A percentile compares a stretch with the other conserved stretches of the same genome.
These are phyloP conservation scores for Andrena cerasifolii DNA, from an alignment of 1,140 invertebrate species.

Conservation along the genomic window DNA sequence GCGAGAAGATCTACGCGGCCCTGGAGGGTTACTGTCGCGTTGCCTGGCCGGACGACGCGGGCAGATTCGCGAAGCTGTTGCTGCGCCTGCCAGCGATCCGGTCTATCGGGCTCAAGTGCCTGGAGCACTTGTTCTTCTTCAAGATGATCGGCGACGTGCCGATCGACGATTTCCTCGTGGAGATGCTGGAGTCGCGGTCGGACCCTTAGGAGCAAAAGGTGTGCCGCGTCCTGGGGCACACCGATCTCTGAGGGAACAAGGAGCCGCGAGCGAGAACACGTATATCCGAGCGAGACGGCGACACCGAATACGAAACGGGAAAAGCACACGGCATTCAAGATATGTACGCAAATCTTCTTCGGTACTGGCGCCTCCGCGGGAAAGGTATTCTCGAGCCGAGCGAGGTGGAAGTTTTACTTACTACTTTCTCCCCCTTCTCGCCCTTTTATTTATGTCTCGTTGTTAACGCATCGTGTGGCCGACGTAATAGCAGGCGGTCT, in stretches of 20 bases:
- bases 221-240: slow-evolving; percentile 76
- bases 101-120: slow-evolving; percentile 97
- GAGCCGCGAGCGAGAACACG: too few relatives aligned
- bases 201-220: slow-evolving; percentile 80
- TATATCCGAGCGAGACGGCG: background rate
- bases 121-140: slow-evolving; percentile 98
- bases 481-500: slow-evolving; percentile 34
- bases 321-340: slow-evolving; percentile 35
- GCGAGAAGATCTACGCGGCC: slow-evolving; percentile 97
- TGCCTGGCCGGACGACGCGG: slow-evolving; percentile 94
- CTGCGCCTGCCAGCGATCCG: slow-evolving; percentile 95
- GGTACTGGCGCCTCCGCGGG: slow-evolving; percentile 1
- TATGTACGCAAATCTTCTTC: slow-evolving; percentile 22
- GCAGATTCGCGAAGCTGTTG: slow-evolving; percentile 96
- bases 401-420: slow-evolving; percentile 41
- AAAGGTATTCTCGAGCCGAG: slow-evolving; percentile 33
- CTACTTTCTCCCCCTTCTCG: slow-evolving; percentile 52
- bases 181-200: slow-evolving; percentile 86
- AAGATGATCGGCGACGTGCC: slow-evolving; percentile 92
- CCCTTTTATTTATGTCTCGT: slow-evolving; percentile 52
- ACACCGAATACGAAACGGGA: slow-evolving; percentile 27
- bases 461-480: slow-evolving; percentile 42
- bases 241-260: slow-evolving; percentile 69
- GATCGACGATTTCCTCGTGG: slow-evolving; percentile 87
- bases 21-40: slow-evolving; percentile 96